Evolutionary conservation across 2,113 vertebrate species (phyloP).

Genomic region (Panthera leo): DNA sequence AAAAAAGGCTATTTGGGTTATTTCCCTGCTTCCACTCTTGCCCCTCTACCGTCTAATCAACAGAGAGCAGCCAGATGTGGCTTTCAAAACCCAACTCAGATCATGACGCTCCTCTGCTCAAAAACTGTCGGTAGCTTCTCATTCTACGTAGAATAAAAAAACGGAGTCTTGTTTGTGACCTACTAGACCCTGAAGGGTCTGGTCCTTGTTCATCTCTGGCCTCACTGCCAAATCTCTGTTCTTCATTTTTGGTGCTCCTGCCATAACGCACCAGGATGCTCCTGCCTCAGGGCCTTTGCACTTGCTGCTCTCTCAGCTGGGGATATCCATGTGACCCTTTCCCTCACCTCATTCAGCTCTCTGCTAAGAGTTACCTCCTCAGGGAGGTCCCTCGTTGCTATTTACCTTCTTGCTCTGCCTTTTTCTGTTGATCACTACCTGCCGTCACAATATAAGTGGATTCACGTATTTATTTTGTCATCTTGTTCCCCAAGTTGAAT

Average conservation of each 20-base stretch:
- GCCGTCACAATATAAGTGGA: background rate
- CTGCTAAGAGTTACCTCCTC: background rate
- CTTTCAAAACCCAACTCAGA: background rate
- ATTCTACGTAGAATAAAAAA: background rate
- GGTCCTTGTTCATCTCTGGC: background rate
- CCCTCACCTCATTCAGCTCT: background rate
- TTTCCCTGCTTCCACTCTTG: background rate
- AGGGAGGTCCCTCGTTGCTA: background rate
- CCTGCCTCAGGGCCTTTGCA: conserved; percentile 22
- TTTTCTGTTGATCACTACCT: background rate
- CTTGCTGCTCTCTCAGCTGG: background rate
- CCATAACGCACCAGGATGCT: background rate
- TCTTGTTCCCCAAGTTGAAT: background rate
- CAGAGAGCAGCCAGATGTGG: conserved; percentile 15
- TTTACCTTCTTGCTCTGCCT: background rate
- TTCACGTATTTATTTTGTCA: background rate
- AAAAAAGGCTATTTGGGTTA: background rate
- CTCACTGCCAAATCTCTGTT: background rate
- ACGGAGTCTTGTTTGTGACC: too few relatives aligned
- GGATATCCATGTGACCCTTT: background rate
- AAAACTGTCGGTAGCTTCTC: background rate
- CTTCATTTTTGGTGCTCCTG: background rate
- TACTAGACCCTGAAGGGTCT: background rate
- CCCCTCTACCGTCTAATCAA: background rate
- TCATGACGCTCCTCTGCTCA: background rate